These are phyloP conservation scores for Drosophila bifasciata DNA, from an alignment of 1,140 invertebrate species.

Conservation along the genomic window DNA sequence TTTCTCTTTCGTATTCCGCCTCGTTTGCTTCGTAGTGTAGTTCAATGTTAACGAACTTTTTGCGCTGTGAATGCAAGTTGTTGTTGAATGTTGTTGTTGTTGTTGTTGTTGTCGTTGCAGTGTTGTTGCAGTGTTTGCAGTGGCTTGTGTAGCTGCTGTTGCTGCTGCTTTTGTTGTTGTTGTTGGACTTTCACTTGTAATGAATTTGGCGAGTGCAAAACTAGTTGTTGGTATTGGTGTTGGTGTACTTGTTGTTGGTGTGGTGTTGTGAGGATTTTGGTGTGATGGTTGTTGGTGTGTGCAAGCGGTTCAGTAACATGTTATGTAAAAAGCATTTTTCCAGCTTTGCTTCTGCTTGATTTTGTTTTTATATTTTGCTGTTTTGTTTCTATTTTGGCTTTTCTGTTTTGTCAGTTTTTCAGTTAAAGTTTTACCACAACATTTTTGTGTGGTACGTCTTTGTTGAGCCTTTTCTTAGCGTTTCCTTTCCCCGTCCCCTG, in stretches of 20 bases:
- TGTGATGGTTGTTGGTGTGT: slow-evolving; percentile 55
- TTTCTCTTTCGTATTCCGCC: slow-evolving; percentile 55
- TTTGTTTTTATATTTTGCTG: slow-evolving; percentile 39
- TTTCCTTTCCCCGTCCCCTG: not conserved
- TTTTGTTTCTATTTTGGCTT: slow-evolving; percentile 21
- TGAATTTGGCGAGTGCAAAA: slow-evolving; percentile 78
- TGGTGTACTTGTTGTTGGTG: slow-evolving; percentile 24
- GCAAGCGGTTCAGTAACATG: slow-evolving; percentile 83
- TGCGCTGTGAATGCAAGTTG: slow-evolving; percentile 50
- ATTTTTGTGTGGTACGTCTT: slow-evolving; percentile 43
- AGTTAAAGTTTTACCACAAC: slow-evolving; percentile 43
- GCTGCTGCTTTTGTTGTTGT: slow-evolving; percentile 38
- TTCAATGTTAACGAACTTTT: slow-evolving; percentile 84
- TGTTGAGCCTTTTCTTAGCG: slow-evolving; percentile 1
- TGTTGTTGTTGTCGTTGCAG: slow-evolving; percentile 17
- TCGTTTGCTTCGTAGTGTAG: slow-evolving; percentile 78
- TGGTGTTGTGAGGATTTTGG: slow-evolving; percentile 18
- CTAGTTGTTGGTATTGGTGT: slow-evolving; percentile 39
- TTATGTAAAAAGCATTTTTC: slow-evolving; percentile 84
- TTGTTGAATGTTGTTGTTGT: slow-evolving; percentile 31
- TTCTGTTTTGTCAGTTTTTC: slow-evolving; percentile 42
- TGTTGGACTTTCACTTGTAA: slow-evolving; percentile 78
- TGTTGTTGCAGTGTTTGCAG: slow-evolving; percentile 2
- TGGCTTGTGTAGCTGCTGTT: slow-evolving; percentile 45
- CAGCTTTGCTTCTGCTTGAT: slow-evolving; percentile 62